phyloP scores from a whole-genome alignment of 92 coral and sea anemone genomes.

The Paragorgia papillata region DNA sequence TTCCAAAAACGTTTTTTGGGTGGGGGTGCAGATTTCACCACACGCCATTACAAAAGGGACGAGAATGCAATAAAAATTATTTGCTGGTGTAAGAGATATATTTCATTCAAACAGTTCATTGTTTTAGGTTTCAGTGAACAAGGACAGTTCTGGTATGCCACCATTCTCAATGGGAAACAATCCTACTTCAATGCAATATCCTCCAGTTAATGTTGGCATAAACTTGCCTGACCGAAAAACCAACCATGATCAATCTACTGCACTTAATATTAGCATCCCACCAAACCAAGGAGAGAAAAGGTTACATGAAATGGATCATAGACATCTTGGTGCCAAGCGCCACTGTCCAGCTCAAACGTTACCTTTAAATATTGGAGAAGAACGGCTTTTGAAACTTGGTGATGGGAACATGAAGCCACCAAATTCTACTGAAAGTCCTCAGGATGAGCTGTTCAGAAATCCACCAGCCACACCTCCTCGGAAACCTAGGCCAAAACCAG shows the following conservation, averaged over 20 bases:
- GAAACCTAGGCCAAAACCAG: slow-evolving; percentile 86
- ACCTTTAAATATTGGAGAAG: slow-evolving; percentile 5
- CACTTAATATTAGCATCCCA: slow-evolving; percentile 35
- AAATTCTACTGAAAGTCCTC: slow-evolving; percentile 25
- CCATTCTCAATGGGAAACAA: slow-evolving; percentile 31
- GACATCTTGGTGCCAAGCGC: slow-evolving; percentile 19
- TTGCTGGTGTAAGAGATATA: too few relatives aligned
- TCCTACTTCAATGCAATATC: slow-evolving; percentile 13
- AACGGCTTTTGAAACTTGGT: slow-evolving; percentile 29
- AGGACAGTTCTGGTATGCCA: slow-evolving; percentile 33
- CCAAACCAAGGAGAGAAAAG: slow-evolving; percentile 20
- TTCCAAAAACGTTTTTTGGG: too few relatives aligned
- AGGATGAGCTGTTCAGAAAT: slow-evolving; percentile 76
- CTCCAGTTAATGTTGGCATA: not conserved
- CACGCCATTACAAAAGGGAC: too few relatives aligned
- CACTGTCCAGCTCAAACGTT: slow-evolving; percentile 8
- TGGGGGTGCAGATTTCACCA: too few relatives aligned
- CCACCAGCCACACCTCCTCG: slow-evolving; percentile 84
- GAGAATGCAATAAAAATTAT: too few relatives aligned
- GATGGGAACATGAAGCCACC: slow-evolving; percentile 25
- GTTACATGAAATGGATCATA: not conserved
- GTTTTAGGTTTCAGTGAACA: not conserved
- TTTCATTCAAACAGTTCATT: too few relatives aligned
- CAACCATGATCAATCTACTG: slow-evolving; percentile 10
- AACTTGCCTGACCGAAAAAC: slow-evolving; percentile 6